Percentiles rank a stretch among this genome's conserved stretches.
Conservation (phyloP, 2,797 vertebrate genomes). For the Onychomys leucogaster region DNA sequence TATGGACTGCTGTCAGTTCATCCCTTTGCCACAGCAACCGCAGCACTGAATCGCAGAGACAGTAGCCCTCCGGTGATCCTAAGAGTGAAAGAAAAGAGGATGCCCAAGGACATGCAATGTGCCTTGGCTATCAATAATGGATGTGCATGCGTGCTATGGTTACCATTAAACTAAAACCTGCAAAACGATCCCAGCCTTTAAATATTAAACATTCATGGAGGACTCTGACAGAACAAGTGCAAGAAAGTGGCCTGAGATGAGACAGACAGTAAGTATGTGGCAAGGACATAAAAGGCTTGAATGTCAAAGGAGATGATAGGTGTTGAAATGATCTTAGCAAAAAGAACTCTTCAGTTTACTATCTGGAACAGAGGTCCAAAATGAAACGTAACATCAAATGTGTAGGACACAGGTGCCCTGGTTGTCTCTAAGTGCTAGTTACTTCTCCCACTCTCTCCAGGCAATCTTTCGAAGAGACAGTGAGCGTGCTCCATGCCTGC, state of each 20-base stretch:
- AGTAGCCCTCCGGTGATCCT: conserved; percentile 88
- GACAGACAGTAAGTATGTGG: conserved; percentile 28
- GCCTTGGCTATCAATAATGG: conserved; percentile 93
- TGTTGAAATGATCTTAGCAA: neutral
- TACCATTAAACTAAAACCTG: conserved; percentile 95
- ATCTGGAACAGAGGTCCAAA: neutral
- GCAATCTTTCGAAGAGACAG: neutral
- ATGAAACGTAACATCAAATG: neutral
- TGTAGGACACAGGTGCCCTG: neutral
- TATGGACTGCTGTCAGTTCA: conserved; percentile 79
- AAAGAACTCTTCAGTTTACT: neutral
- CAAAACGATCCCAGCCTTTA: conserved; percentile 92
- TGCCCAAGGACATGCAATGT: conserved; percentile 88
- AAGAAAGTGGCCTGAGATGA: conserved; percentile 58
- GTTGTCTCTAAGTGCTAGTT: neutral
- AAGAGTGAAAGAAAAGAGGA: conserved; percentile 86
- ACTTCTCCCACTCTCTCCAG: neutral
- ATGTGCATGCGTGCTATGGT: conserved; percentile 92
- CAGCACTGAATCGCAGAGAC: conserved; percentile 84
- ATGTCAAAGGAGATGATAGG: neutral
- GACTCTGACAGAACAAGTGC: conserved; percentile 79
- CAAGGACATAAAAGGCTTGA: conserved; percentile 26
- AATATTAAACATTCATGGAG: conserved; percentile 92
- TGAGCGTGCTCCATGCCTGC: neutral
- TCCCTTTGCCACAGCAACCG: conserved; percentile 85